Evolutionary conservation across 2,113 vertebrate species (phyloP).

Genomic region (Archocentrus centrarchus): DNA sequence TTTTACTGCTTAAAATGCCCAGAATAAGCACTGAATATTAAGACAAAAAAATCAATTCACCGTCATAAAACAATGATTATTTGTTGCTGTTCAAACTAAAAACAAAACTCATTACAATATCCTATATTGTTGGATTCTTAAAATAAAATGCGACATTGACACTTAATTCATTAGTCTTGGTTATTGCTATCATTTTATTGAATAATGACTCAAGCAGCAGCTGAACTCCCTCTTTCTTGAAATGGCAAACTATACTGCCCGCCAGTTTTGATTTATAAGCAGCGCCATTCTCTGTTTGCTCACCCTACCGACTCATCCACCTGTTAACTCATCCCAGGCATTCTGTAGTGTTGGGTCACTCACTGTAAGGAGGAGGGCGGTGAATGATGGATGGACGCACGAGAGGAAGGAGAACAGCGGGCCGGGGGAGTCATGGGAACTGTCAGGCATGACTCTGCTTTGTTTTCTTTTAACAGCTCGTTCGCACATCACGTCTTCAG

Average conservation of each 20-base stretch:
- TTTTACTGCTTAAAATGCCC: too few relatives aligned
- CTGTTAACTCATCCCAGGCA: constrained; percentile 66
- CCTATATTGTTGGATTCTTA: background rate
- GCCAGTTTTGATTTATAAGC: constrained; percentile 1
- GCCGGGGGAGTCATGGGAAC: constrained; percentile 76
- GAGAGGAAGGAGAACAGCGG: constrained; percentile 51
- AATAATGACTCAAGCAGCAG: background rate
- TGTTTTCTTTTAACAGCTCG: constrained; percentile 82
- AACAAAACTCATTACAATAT: background rate
- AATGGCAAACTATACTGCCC: background rate
- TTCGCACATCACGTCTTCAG: constrained; percentile 81
- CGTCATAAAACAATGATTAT: background rate
- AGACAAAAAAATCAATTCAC: background rate
- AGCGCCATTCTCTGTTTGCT: background rate
- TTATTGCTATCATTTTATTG: background rate
- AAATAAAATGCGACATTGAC: background rate
- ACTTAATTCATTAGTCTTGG: background rate
- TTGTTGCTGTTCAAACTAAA: background rate
- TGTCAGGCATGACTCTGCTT: constrained; percentile 74
- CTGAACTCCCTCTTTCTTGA: background rate
- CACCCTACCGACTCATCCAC: constrained; percentile 37
- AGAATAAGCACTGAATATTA: background rate
- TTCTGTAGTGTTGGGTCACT: constrained; percentile 81
- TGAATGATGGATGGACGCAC: constrained; percentile 64
- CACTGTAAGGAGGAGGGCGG: constrained; percentile 69